These are phyloP conservation scores for Lindbergichthys nudifrons DNA, from an alignment of 2,797 vertebrate species.

Conservation along the genomic window DNA sequence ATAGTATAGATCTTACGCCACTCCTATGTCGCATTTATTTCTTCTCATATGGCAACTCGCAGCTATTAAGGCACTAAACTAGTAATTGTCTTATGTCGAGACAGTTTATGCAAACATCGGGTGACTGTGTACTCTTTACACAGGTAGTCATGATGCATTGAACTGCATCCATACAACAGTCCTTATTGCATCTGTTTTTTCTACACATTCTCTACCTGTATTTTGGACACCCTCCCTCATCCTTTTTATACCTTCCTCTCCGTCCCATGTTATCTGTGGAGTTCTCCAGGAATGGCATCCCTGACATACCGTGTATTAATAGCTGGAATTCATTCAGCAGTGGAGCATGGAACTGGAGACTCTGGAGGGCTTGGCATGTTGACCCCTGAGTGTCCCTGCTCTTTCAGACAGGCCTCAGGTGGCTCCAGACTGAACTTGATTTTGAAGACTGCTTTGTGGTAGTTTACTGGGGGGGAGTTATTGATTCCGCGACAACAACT, in stretches of 20 bases:
- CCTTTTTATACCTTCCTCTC: conserved; percentile 21
- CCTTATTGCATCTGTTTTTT: neutral
- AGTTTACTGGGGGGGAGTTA: no score
- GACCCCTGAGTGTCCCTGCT: conserved; percentile 71
- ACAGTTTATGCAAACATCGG: neutral
- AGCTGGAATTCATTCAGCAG: conserved; percentile 70
- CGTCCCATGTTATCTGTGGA: conserved; percentile 35
- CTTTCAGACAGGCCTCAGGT: conserved; percentile 36
- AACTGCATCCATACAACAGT: neutral
- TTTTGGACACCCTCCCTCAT: conserved; percentile 18
- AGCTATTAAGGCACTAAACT: no score
- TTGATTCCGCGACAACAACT: no score
- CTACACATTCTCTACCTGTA: neutral
- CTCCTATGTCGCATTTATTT: no score
- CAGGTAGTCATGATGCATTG: neutral
- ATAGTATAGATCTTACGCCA: neutral
- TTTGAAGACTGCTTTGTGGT: neutral
- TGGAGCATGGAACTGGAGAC: conserved; percentile 68
- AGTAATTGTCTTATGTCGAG: no score
- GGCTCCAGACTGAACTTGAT: conserved; percentile 21
- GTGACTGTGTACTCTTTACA: neutral
- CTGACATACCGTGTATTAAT: conserved; percentile 77
- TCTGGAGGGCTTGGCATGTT: conserved; percentile 58
- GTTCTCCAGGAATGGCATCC: conserved; percentile 70
- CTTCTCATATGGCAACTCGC: no score